A percentile compares a stretch with the other conserved stretches of the same genome.
Evolutionary conservation across 92 coral and sea anemone genomes (phyloP).

Genomic region (Parazoanthus darwini): DNA sequence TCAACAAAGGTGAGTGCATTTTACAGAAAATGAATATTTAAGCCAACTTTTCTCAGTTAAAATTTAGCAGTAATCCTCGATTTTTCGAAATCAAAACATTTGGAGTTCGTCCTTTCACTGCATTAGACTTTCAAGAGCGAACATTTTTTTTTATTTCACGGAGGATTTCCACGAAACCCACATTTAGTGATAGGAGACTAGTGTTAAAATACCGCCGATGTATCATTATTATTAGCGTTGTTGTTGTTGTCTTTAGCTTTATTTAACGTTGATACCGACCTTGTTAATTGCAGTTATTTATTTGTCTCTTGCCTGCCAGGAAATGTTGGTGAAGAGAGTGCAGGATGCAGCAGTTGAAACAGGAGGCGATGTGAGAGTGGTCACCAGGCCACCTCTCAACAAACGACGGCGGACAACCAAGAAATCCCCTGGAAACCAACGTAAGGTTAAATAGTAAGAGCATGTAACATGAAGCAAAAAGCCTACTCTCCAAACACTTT

Average conservation of each 20-base stretch:
- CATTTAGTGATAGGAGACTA: background rate
- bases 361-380: slow-evolving; percentile 69
- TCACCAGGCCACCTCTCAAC: slow-evolving; percentile 51
- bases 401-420: slow-evolving; percentile 19
- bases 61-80: too few relatives aligned
- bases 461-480: background rate
- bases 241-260: too few relatives aligned
- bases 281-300: background rate
- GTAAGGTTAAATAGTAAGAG: background rate
- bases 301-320: slow-evolving; percentile 29
- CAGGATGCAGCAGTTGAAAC: slow-evolving; percentile 58
- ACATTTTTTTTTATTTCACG: background rate
- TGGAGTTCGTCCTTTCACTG: too few relatives aligned
- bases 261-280: background rate
- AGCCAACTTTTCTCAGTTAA: background rate
- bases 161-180: background rate
- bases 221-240: too few relatives aligned
- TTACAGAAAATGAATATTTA: background rate
- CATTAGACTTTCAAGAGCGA: background rate
- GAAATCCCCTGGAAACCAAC: background rate
- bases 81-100: too few relatives aligned
- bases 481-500: background rate
- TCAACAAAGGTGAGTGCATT: slow-evolving; percentile 66
- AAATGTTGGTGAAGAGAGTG: slow-evolving; percentile 49
- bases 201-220: too few relatives aligned